Conservation (phyloP, 2,797 vertebrate genomes). For the Dromococcyx pavoninus region DNA sequence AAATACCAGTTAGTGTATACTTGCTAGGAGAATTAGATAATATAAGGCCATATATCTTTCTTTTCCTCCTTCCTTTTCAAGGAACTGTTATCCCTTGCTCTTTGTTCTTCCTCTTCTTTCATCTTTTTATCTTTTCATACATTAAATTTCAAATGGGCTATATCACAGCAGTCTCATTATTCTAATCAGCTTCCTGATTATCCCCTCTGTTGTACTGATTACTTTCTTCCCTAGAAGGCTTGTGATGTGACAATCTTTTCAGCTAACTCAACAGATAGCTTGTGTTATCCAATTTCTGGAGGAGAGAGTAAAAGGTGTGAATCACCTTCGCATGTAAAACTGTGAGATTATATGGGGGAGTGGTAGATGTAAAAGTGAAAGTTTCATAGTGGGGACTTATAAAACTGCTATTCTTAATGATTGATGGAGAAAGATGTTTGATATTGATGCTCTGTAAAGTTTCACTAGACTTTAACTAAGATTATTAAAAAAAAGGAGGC, state of each 20-base stretch:
- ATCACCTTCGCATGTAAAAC: neutral
- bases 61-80: neutral
- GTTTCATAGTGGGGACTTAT: neutral
- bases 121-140: slow-evolving; percentile 35
- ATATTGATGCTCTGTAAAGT: neutral
- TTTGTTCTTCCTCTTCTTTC: slow-evolving; percentile 53
- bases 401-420: neutral
- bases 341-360: neutral
- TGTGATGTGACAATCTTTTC: slow-evolving; percentile 7
- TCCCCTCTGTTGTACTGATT: neutral
- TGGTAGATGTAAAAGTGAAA: neutral
- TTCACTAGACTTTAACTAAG: neutral
- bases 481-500: neutral
- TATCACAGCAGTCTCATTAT: slow-evolving; percentile 26
- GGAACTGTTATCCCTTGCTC: neutral
- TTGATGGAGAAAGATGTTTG: neutral
- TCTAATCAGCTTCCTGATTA: slow-evolving; percentile 32
- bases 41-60: neutral
- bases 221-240: neutral
- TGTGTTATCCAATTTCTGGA: neutral
- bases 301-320: neutral
- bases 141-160: neutral
- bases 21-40: slow-evolving; percentile 1
- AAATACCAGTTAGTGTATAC: neutral
- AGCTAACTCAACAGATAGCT: slow-evolving; percentile 35